Percentiles rank a stretch among this genome's conserved stretches.
These are phyloP conservation scores for Diplodus puntazzo DNA, from an alignment of 2,797 vertebrate species.

Conservation along the genomic window DNA sequence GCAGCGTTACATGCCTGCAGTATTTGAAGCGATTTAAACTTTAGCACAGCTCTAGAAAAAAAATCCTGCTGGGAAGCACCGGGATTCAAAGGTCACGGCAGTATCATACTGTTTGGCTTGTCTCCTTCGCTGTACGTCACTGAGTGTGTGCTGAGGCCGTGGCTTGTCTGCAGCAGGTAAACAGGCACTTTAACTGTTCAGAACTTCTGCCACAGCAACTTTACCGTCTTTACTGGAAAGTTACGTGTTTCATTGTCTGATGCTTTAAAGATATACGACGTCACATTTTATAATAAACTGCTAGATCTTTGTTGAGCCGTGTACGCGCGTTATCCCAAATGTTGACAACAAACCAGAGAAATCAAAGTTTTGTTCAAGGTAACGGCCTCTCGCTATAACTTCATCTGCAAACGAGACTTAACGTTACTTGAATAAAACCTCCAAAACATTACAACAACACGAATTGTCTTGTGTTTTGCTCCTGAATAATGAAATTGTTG, in stretches of 20 bases:
- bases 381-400: too few species aligned
- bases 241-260: neutral
- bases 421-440: too few species aligned
- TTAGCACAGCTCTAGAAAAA: neutral
- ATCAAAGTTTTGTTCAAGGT: too few species aligned
- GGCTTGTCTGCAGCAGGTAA: slow-evolving; percentile 13
- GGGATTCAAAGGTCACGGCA: slow-evolving; percentile 49
- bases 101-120: slow-evolving; percentile 19
- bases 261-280: neutral
- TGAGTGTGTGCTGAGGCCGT: neutral
- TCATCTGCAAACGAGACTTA: too few species aligned
- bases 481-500: neutral
- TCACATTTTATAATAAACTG: neutral
- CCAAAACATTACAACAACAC: too few species aligned
- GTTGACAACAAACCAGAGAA: too few species aligned
- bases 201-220: neutral
- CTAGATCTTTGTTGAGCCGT: too few species aligned
- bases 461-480: neutral
- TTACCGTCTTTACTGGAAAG: neutral
- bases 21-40: slow-evolving; percentile 23
- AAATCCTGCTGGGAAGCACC: slow-evolving; percentile 24
- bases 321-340: too few species aligned
- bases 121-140: slow-evolving; percentile 12
- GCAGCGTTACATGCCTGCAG: neutral
- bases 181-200: slow-evolving; percentile 4